These are phyloP conservation scores for Copidosoma aretas DNA, from an alignment of 2,888 invertebrate species.

Conservation along the genomic window DNA sequence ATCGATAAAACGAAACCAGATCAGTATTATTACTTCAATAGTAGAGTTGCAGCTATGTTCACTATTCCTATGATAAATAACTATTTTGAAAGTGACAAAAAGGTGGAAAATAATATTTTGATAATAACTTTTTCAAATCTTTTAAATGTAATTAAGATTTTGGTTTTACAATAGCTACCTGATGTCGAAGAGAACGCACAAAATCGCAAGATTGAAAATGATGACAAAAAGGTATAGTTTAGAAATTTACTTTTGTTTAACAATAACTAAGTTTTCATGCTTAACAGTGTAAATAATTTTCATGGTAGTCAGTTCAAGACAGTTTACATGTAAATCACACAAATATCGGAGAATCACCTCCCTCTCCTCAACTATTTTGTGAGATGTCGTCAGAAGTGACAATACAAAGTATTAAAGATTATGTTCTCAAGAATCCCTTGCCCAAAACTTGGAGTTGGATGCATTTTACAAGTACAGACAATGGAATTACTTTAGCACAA, in stretches of 20 bases:
- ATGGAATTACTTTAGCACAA: conserved; percentile 25
- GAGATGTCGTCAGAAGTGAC: background rate
- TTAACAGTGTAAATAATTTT: background rate
- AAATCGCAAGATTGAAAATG: background rate
- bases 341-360: background rate
- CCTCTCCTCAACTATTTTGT: background rate
- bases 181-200: background rate
- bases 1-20: conserved; percentile 5
- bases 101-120: background rate
- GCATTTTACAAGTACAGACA: conserved; percentile 17
- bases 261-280: background rate
- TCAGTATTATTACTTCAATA: conserved; percentile 24
- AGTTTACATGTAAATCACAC: background rate
- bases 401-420: conserved; percentile 3
- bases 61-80: conserved; percentile 6
- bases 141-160: background rate
- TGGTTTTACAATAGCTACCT: background rate
- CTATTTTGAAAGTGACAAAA: background rate
- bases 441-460: conserved; percentile 23
- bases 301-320: background rate
- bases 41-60: conserved; percentile 9
- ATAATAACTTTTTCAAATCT: too few species aligned
- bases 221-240: background rate
- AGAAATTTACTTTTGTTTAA: background rate
- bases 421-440: conserved; percentile 4